These are phyloP conservation scores for human (Homo sapiens) DNA, from an alignment of 2,113 vertebrate genomes.

Conservation along the genomic window DNA sequence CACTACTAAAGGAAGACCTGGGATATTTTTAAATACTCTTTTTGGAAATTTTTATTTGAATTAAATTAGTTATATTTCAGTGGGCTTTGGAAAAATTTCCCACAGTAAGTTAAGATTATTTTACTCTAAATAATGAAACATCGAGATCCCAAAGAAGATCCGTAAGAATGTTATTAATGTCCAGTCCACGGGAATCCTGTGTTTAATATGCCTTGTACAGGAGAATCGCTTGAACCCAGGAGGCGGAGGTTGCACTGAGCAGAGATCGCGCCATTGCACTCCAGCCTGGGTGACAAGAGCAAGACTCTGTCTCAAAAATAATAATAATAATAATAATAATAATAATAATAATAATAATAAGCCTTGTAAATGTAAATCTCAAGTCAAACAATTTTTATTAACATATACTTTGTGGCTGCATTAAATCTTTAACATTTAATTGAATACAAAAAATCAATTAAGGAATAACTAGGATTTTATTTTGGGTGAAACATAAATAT, in stretches of 20 bases:
- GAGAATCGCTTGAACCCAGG: too few species aligned
- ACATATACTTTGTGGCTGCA: neutral
- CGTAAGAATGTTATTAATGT: neutral
- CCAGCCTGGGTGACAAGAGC: too few species aligned
- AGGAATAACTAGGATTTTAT: slow-evolving; percentile 34
- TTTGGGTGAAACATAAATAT: neutral
- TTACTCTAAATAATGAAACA: slow-evolving; percentile 18
- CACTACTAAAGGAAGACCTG: slow-evolving; percentile 1
- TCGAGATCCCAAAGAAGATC: neutral
- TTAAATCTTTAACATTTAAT: slow-evolving; percentile 14
- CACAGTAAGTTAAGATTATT: slow-evolving; percentile 13
- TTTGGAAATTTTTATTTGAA: slow-evolving; percentile 24
- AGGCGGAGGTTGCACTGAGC: too few species aligned
- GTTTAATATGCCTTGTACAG: neutral
- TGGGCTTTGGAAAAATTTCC: neutral
- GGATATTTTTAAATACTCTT: neutral
- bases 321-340: too few species aligned
- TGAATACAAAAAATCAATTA: slow-evolving; percentile 1
- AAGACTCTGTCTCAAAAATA: too few species aligned
- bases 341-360: neutral
- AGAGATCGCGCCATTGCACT: neutral
- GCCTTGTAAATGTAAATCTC: slow-evolving; percentile 29
- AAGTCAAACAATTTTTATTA: slow-evolving; percentile 10
- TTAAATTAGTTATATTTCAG: neutral
- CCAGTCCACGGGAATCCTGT: neutral